Conservation (phyloP, 2,888 invertebrate species). For the Platycnemis pennipes region DNA sequence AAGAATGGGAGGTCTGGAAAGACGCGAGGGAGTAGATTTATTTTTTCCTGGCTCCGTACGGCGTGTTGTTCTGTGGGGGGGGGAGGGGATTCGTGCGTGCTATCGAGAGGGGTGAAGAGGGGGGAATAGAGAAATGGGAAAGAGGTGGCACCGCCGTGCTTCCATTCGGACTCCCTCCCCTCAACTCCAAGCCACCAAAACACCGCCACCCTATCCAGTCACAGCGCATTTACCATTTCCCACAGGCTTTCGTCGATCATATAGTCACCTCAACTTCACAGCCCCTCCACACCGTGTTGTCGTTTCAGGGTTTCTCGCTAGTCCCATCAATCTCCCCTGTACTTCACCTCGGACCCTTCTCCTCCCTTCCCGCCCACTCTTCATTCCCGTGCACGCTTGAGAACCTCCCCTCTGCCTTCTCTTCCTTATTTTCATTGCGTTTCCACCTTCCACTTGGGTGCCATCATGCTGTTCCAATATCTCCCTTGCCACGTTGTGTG, state of each 20-base stretch:
- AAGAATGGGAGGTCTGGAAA: not conserved
- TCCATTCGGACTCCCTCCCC: not conserved
- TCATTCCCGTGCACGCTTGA: not conserved
- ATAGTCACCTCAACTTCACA: constrained; percentile 49
- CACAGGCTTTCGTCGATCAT: constrained; percentile 60
- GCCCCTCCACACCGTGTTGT: not conserved
- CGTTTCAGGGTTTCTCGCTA: constrained; percentile 17
- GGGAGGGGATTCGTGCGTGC: not conserved
- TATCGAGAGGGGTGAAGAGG: not conserved
- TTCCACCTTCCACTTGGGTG: not conserved
- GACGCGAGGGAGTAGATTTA: not conserved
- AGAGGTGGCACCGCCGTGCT: not conserved
- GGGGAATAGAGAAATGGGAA: not conserved
- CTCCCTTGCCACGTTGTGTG: not conserved
- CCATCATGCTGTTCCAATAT: not conserved
- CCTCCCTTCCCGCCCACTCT: not conserved
- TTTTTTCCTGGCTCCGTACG: not conserved
- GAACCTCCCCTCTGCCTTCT: not conserved
- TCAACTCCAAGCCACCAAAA: not conserved
- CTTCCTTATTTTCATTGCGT: not conserved
- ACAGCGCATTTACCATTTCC: constrained; percentile 55
- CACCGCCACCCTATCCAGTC: constrained; percentile 19
- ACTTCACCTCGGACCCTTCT: not conserved
- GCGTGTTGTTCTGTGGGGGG: not conserved
- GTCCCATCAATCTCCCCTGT: not conserved